These are phyloP conservation scores for Gallinago solitaria DNA, from an alignment of 2,797 vertebrate species.

Conservation along the genomic window DNA sequence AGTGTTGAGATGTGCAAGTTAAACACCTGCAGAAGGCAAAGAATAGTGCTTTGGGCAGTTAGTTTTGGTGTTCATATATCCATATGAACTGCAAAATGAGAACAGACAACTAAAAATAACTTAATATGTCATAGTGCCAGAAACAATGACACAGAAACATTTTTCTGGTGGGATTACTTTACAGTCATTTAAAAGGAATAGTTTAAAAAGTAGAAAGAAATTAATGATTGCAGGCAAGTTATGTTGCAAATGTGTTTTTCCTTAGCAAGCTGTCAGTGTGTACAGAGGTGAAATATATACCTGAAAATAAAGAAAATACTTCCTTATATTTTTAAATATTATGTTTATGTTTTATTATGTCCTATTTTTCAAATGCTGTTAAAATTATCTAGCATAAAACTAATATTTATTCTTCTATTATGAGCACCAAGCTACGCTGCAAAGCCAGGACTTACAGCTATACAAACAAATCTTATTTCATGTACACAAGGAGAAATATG, in stretches of 20 bases:
- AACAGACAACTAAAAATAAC: conserved; percentile 1
- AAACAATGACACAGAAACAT: conserved; percentile 35
- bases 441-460: conserved; percentile 63
- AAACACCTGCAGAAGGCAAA: conserved; percentile 23
- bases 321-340: conserved; percentile 72
- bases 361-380: conserved; percentile 70
- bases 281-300: conserved; percentile 62
- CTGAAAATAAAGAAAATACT: conserved; percentile 49
- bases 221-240: conserved; percentile 52
- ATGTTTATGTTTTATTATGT: conserved; percentile 71
- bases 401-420: conserved; percentile 76
- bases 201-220: conserved; percentile 35
- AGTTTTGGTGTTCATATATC: background rate
- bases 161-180: conserved; percentile 38
- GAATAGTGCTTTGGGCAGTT: background rate
- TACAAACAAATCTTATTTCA: conserved; percentile 60
- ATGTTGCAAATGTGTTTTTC: conserved; percentile 30
- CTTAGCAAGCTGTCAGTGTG: conserved; percentile 37
- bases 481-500: conserved; percentile 19
- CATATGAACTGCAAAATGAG: conserved; percentile 27
- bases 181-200: conserved; percentile 49
- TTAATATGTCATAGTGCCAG: conserved; percentile 41
- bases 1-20: background rate
- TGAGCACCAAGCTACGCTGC: background rate
- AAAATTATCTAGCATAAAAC: conserved; percentile 69